Conservation (phyloP, 2,888 invertebrate species). For the Nematopogon swammerdamellus region DNA sequence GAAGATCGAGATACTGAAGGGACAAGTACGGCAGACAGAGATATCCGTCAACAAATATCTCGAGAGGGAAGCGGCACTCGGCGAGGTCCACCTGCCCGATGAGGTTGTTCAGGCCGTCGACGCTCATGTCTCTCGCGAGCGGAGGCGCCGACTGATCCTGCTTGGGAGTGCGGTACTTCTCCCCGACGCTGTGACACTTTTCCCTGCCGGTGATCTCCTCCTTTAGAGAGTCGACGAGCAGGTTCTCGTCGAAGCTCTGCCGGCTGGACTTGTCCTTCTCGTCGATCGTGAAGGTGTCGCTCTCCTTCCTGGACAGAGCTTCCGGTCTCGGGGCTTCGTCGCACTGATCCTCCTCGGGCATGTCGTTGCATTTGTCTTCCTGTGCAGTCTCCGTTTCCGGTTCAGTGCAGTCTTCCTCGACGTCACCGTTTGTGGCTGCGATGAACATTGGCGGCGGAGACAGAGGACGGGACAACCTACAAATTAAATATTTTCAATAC, state of each 20-base stretch:
- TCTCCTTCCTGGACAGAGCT: slow-evolving; percentile 39
- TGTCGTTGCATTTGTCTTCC: slow-evolving; percentile 1
- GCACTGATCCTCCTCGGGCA: slow-evolving; percentile 20
- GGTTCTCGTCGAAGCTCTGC: slow-evolving; percentile 42
- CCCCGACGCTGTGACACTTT: slow-evolving; percentile 49
- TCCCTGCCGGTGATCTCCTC: slow-evolving; percentile 36
- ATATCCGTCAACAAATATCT: slow-evolving; percentile 86
- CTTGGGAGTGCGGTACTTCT: slow-evolving; percentile 44
- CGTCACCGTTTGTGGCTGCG: slow-evolving; percentile 19
- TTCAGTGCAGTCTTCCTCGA: slow-evolving; percentile 18
- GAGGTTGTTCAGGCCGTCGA: slow-evolving; percentile 58
- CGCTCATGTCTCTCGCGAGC: slow-evolving; percentile 69
- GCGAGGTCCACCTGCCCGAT: slow-evolving; percentile 64
- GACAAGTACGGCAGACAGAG: slow-evolving; percentile 95
- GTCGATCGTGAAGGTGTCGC: slow-evolving; percentile 32
- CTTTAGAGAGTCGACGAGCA: slow-evolving; percentile 30
- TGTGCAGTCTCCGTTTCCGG: too few species aligned
- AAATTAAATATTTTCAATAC: too few species aligned
- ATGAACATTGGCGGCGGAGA: slow-evolving; percentile 26
- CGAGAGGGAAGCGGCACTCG: slow-evolving; percentile 84
- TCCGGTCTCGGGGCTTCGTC: slow-evolving; percentile 24
- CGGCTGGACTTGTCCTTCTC: slow-evolving; percentile 43
- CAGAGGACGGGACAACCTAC: slow-evolving; percentile 37
- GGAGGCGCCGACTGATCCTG: slow-evolving; percentile 51
- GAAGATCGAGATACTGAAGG: slow-evolving; percentile 88